Evolutionary conservation across 1,140 invertebrate species (phyloP).

Genomic region (Eumaeus atala): DNA sequence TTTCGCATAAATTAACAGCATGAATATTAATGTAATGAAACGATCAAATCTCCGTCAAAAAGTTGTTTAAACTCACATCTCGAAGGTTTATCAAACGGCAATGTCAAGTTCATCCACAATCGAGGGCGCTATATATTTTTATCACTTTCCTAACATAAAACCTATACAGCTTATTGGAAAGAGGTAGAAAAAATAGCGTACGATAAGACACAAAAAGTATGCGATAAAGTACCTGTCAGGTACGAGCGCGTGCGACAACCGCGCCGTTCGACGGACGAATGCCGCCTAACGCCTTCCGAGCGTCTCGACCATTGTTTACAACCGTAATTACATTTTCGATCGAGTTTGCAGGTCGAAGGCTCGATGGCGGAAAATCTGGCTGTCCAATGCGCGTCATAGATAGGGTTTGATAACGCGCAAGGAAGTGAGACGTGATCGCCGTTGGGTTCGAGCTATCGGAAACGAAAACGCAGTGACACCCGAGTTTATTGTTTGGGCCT

Average conservation of each 20-base stretch:
- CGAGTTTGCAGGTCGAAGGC: slow-evolving; percentile 62
- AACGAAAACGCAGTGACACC: too few relatives aligned
- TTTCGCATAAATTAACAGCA: slow-evolving; percentile 39
- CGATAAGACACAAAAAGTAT: slow-evolving; percentile 24
- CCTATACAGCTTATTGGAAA: slow-evolving; percentile 16
- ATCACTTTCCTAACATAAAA: slow-evolving; percentile 28
- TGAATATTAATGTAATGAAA: slow-evolving; percentile 20
- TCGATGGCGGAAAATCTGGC: slow-evolving; percentile 60
- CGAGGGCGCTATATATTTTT: slow-evolving; percentile 22
- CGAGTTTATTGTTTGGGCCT: too few relatives aligned
- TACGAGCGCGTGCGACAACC: slow-evolving; percentile 50
- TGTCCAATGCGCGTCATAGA: slow-evolving; percentile 38
- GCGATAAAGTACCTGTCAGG: slow-evolving; percentile 35
- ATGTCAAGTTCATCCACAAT: slow-evolving; percentile 48
- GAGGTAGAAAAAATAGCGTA: too few relatives aligned
- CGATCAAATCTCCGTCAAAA: slow-evolving; percentile 28
- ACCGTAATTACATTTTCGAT: slow-evolving; percentile 65
- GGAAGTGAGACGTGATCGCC: not conserved
- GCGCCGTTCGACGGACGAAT: slow-evolving; percentile 59
- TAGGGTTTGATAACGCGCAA: not conserved
- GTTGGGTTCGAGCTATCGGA: too few relatives aligned
- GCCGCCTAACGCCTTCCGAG: slow-evolving; percentile 40
- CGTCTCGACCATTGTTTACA: slow-evolving; percentile 60
- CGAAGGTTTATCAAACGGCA: slow-evolving; percentile 34
- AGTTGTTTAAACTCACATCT: slow-evolving; percentile 33